Base-by-base conservation (phyloP, 2,113 vertebrate genomes). In the Trichechus manatus region DNA sequence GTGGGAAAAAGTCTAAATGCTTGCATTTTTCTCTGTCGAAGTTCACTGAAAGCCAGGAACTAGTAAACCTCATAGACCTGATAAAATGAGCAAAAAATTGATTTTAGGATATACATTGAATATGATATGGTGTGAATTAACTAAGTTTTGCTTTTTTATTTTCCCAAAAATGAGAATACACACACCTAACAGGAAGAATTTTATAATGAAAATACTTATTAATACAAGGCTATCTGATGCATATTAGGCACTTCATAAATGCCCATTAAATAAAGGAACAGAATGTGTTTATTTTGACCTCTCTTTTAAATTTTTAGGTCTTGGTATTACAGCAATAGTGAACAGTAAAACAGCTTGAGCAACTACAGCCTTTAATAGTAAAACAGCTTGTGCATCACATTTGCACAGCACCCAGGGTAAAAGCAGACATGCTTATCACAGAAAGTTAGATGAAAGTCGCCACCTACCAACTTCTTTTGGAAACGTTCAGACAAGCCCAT, bases 271-370 rank as follows among this genome's bases (percentile, higher is more conserved):
- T 29, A 72, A 82, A 64, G 85, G 47, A 89, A 77, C 39, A 63
- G 74, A 91, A 78, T 77, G 95, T 98, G 59, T 84, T 83, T 59
- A 94, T 78, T 93, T 92, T 83, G 87, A 97, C 94, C 80, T 96
- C 15, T 96, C 13, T 97, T 95, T 96, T 70, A 97, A 96, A 86
- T 95, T 79, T 90, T 88, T 80, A 74, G 68, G 50, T 59, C 87
- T 83, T 86, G 89, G 70, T 96, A 95, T n/a, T 5, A 68, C 23
- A 56, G 90, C 89, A 94, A 36, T 42, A 83, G 94, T 56, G 93
- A 91, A 93, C 59, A 88, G 74, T 91, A 83, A 92, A 98, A 91
- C 89, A 94, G 72, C 80, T 56, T 87, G 77, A 93, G 42, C 77
- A 64, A 81, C 68, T 14, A 36, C 47, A 87, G n/a, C 27, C 68